These are phyloP conservation scores for Unio delphinus DNA, from an alignment of 2,888 invertebrate genomes.

Conservation along the genomic window DNA sequence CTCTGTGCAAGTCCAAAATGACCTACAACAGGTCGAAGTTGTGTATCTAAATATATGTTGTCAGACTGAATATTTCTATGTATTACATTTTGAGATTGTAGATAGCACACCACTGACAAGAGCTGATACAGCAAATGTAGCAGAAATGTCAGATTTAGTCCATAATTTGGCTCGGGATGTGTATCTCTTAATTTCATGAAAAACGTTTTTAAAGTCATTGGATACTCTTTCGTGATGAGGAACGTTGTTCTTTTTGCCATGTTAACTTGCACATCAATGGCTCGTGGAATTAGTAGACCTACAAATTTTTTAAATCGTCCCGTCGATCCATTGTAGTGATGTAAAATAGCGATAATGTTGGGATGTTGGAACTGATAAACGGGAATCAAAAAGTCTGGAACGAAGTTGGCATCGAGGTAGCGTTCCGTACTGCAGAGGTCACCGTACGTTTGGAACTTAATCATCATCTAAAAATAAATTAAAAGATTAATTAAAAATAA, in stretches of 20 bases:
- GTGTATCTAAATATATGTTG: constrained; percentile 43
- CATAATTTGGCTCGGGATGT: constrained; percentile 12
- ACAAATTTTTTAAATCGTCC: constrained; percentile 39
- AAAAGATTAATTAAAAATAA: constrained; percentile 1
- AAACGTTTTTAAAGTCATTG: constrained; percentile 32
- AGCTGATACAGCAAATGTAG: constrained; percentile 43
- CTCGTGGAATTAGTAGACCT: constrained; percentile 17
- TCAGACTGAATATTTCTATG: constrained; percentile 48
- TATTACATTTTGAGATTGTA: constrained; percentile 32
- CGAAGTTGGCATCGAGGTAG: constrained; percentile 3
- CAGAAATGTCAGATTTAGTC: constrained; percentile 27
- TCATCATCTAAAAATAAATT: constrained; percentile 32
- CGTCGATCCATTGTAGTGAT: constrained; percentile 41
- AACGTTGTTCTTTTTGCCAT: constrained; percentile 41
- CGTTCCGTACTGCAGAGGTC: constrained; percentile 1
- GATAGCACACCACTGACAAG: constrained; percentile 30
- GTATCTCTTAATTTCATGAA: constrained; percentile 12
- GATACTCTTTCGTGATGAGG: constrained; percentile 40
- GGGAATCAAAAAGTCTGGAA: constrained; percentile 6
- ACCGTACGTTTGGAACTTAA: constrained; percentile 5
- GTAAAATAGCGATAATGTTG: constrained; percentile 15
- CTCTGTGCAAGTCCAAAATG: constrained; percentile 37
- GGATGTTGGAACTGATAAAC: neutral
- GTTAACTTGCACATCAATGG: constrained; percentile 24
- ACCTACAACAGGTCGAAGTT: constrained; percentile 35